phyloP scores from a whole-genome alignment of 2,797 vertebrate genomes.

The Helostoma temminkii region DNA sequence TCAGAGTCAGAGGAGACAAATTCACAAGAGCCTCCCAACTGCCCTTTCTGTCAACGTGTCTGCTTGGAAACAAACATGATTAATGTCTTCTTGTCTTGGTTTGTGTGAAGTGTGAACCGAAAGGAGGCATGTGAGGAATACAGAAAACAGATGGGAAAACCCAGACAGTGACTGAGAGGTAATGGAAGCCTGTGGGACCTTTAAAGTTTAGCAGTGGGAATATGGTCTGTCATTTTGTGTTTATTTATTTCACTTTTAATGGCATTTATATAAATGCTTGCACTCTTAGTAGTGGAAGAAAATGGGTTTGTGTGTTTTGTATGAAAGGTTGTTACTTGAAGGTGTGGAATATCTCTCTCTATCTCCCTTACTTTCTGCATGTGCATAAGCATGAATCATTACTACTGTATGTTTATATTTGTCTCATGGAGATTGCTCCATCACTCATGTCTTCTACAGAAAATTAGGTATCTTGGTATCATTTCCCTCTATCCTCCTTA shows the following conservation, averaged over 20 bases:
- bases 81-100: conserved; percentile 57
- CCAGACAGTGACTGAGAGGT: conserved; percentile 11
- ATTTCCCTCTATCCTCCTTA: conserved; percentile 23
- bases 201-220: background rate
- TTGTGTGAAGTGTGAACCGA: conserved; percentile 27
- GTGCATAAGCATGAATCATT: conserved; percentile 23
- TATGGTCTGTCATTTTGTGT: background rate
- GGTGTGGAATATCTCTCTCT: too few relatives aligned
- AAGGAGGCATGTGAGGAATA: conserved; percentile 30
- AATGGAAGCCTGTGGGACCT: background rate
- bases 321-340: conserved; percentile 21
- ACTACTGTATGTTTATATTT: conserved; percentile 11
- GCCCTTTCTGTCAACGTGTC: conserved; percentile 51
- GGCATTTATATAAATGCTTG: background rate
- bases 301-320: conserved; percentile 1
- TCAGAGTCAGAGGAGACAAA: conserved; percentile 53
- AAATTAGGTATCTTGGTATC: conserved; percentile 24
- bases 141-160: conserved; percentile 15
- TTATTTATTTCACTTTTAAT: background rate
- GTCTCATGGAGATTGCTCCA: conserved; percentile 3
- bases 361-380: conserved; percentile 4
- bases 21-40: conserved; percentile 38
- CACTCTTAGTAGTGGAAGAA: too few relatives aligned
- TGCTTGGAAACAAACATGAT: conserved; percentile 55
- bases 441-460: conserved; percentile 16